Percentiles rank a stretch among this genome's conserved stretches.
phyloP scores from a whole-genome alignment of 92 coral and sea anemone species.

The Virgularia gustaviana region DNA sequence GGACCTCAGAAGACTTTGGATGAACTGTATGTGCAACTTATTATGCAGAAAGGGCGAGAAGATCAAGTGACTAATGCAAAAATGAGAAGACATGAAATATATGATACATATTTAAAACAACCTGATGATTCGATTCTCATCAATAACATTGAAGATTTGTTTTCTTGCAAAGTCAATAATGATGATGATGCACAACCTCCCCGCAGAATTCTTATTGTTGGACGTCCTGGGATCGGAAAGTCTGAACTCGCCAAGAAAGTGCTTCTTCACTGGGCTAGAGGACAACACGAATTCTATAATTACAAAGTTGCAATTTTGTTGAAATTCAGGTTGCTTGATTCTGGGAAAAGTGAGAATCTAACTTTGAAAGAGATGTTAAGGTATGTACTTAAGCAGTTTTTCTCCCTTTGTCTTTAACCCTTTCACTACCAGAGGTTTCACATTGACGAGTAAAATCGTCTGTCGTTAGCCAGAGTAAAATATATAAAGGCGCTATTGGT shows the following conservation, averaged over 20 bases:
- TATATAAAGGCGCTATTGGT: too few species aligned
- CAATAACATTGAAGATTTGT: constrained; percentile 31
- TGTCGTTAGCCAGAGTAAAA: too few species aligned
- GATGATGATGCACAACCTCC: too few species aligned
- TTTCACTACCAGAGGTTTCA: too few species aligned
- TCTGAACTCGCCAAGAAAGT: constrained; percentile 48
- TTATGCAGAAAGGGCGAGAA: constrained; percentile 8
- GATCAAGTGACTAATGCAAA: neutral
- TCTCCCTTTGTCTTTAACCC: too few species aligned
- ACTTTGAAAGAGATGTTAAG: constrained; percentile 38
- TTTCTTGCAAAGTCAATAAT: constrained; percentile 39
- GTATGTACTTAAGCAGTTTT: too few species aligned
- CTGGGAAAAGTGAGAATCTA: constrained; percentile 12
- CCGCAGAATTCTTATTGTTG: constrained; percentile 49
- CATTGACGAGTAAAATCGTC: too few species aligned
- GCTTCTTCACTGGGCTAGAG: constrained; percentile 47
- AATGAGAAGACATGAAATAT: constrained; percentile 37
- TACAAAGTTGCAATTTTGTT: constrained; percentile 34
- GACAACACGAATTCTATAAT: neutral
- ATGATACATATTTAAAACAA: constrained; percentile 31
- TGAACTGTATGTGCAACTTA: neutral
- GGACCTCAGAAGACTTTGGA: neutral
- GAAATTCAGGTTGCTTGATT: constrained; percentile 48
- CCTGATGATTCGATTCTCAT: constrained; percentile 28
- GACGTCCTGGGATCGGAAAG: constrained; percentile 68